These are phyloP conservation scores for Zonitis immaculata DNA, from an alignment of 2,888 invertebrate species.

Conservation along the genomic window DNA sequence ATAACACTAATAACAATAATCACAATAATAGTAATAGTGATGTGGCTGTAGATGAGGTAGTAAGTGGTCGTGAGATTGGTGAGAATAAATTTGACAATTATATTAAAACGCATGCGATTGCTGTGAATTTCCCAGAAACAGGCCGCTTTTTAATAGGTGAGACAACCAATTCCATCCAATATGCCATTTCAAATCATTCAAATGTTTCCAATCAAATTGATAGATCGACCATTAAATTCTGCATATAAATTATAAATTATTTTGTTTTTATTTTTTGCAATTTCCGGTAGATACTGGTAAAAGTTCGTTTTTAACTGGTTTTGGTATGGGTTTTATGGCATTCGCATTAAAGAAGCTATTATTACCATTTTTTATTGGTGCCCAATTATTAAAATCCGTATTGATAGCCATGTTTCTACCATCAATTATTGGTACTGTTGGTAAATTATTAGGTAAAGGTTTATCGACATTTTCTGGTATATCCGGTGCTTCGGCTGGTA, in stretches of 20 bases:
- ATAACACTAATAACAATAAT: slow-evolving; percentile 25
- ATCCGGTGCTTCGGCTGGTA: slow-evolving; percentile 47
- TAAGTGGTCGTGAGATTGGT: slow-evolving; percentile 38
- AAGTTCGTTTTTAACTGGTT: slow-evolving; percentile 60
- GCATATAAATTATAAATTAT: too few relatives aligned
- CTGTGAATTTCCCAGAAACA: slow-evolving; percentile 63
- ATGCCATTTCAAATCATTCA: too few relatives aligned
- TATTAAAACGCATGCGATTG: slow-evolving; percentile 57
- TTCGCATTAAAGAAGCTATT: slow-evolving; percentile 79
- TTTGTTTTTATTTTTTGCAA: too few relatives aligned
- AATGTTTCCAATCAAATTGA: too few relatives aligned
- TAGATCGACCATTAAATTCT: too few relatives aligned
- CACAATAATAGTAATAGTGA: neutral
- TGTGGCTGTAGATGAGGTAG: slow-evolving; percentile 43
- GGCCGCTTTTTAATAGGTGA: slow-evolving; percentile 53
- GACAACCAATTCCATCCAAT: neutral
- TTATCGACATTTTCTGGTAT: slow-evolving; percentile 57
- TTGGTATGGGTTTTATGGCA: slow-evolving; percentile 65
- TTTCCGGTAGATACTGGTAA: slow-evolving; percentile 49
- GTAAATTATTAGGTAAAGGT: slow-evolving; percentile 80
- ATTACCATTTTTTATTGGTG: slow-evolving; percentile 75
- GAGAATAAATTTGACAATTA: slow-evolving; percentile 57
- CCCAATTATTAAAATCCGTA: slow-evolving; percentile 77
- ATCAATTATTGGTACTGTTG: slow-evolving; percentile 75
- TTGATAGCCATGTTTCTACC: slow-evolving; percentile 80